Evolutionary conservation across 92 coral and sea anemone genomes (phyloP), one percentile per base, ranked within the genome.

Genomic region (Heliopora coerulea): DNA sequence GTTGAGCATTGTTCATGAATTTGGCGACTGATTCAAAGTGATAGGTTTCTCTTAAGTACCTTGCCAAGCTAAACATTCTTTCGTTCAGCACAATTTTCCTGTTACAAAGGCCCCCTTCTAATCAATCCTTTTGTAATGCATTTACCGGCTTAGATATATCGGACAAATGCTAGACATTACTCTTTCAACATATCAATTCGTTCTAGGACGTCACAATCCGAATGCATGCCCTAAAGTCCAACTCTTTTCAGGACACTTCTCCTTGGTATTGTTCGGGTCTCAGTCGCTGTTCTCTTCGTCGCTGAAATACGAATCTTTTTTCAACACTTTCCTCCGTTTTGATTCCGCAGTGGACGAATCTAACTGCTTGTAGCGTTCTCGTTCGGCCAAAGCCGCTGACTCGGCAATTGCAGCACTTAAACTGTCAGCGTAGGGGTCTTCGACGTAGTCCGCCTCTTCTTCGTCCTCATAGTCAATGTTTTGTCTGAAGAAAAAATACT

Each of bases 321-420:
- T 82, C 0, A 90, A 81, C 17, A 86, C 83, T 41, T 91, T 89
- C 31, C 88, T 79, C 70, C 89, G 91, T 65, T 75, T 93, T 5
- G 79, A 4, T 39, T 78, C 61, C 17, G 74, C 67, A 1, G 85
- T 80, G 31, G 75, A 74, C n/a, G 62, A 48, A 56, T 84, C 63
- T 20, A 21, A 40, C 5, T 48, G 76, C 11, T 80, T 82, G 13
- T 73, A 65, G 40, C 81, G 86, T 19, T 85, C 79, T 20, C 76
- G 74, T 49, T 64, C 86, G 26, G 98, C 91, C 54, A 88, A 83
- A 33, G 87, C 78, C 35, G 98, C 98, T 57, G 91, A 89, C 67
- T 93, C 98, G n/a, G 92, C 91, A 65, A 93, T 93, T 19, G 85
- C 98, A n/a, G 98, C 96, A 49, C 98, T 91, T 27, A 93, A 80